Base-by-base conservation (phyloP, 1,140 invertebrate species). In the Bemisia tabaci region DNA sequence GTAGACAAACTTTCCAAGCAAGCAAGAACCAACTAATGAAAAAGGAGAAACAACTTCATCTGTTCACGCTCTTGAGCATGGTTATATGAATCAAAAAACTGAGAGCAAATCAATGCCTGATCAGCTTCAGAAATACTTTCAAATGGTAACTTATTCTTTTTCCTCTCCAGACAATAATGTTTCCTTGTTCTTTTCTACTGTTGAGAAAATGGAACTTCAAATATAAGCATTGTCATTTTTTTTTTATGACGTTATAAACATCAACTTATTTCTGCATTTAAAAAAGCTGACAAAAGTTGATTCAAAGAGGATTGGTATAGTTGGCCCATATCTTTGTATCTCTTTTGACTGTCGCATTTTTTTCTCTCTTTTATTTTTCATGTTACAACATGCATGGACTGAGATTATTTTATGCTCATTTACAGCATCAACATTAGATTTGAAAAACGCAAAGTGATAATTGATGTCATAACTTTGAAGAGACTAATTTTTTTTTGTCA, bases 131-230 rank as follows among this genome's bases (percentile, higher is more conserved):
- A 61, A 61, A 25, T 61, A 61, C n/a, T 22, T 61, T 25, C n/a
- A 61, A 61, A 61, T n/a, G 60, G 60, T 61, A 61, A 11, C 9
- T 22, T 61, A 61, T 61, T 61, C 22, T n/a, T 25, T 22, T 61
- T 61, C 9, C 60, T 61, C 22, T 11, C 5, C 60, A 61, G 5
- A 9, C n/a, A 25, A 61, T 61, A 61, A 5, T n/a, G 60, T 25
- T n/a, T 22, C n/a, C 60, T 22, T 22, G 9, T n/a, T 9, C 17
- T 9, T 17, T 17, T 48, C 33, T 17, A 48, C 33, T 17, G 17
- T 48, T 48, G 33, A 48, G 33, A 17, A 9, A 9, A 48, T 48
- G 33, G 33, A n/a, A n/a, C n/a, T n/a, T n/a, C n/a, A n/a, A n/a
- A n/a, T n/a, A n/a, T n/a, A n/a, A n/a, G n/a, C n/a, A n/a, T n/a